Conservation (phyloP, 2,113 vertebrate species). For the Phasianus colchicus region DNA sequence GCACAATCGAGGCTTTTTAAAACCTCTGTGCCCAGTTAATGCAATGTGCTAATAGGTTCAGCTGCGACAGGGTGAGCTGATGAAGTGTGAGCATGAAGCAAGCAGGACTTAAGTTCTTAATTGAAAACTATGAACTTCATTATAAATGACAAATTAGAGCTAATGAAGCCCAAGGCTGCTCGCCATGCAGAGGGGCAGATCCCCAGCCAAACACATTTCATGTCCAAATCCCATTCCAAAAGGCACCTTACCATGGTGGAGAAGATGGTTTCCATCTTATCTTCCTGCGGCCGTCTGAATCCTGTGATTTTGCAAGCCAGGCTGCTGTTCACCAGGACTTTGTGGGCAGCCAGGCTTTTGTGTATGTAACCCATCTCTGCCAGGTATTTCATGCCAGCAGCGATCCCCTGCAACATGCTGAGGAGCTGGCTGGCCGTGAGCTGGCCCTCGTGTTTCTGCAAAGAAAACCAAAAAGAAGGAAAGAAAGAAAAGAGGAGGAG, state of each 20-base stretch:
- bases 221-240: neutral
- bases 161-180: neutral
- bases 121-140: neutral
- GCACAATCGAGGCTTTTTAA: neutral
- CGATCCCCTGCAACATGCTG: slow-evolving; percentile 89
- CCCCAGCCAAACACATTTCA: neutral
- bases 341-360: slow-evolving; percentile 92
- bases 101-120: neutral
- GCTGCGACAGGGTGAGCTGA: neutral
- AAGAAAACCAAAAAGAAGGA: neutral
- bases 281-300: slow-evolving; percentile 89
- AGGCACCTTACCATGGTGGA: slow-evolving; percentile 88
- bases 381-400: slow-evolving; percentile 96
- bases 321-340: slow-evolving; percentile 89
- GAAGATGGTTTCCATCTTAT: slow-evolving; percentile 93
- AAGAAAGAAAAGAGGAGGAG: neutral
- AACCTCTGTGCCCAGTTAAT: neutral
- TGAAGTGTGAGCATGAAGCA: neutral
- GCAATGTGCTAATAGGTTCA: rapidly evolving
- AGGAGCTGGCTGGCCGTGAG: slow-evolving; percentile 86
- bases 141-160: neutral
- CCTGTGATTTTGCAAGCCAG: slow-evolving; percentile 93
- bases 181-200: too few species aligned
- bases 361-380: slow-evolving; percentile 97
- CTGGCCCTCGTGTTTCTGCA: slow-evolving; percentile 92